Evolutionary conservation across 2,797 vertebrate genomes (phyloP).

Genomic region (Etheostoma perlongum): DNA sequence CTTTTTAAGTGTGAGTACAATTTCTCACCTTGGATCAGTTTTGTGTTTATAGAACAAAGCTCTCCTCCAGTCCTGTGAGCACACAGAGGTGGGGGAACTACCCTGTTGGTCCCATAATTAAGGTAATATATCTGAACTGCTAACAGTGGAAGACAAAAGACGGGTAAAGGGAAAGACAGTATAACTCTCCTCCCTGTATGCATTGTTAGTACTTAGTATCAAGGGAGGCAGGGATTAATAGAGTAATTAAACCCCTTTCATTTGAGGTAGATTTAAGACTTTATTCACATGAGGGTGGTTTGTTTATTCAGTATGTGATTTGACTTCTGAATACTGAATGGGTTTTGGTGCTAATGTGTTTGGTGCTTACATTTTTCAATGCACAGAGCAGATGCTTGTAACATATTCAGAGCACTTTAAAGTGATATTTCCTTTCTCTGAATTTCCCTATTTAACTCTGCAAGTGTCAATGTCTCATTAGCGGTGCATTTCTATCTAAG

Average conservation of each 20-base stretch:
- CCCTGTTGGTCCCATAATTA: conserved; percentile 73
- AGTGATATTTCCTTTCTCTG: conserved; percentile 36
- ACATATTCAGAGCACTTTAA: conserved; percentile 57
- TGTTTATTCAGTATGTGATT: conserved; percentile 72
- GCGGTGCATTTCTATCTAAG: conserved; percentile 39
- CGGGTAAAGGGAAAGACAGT: conserved; percentile 59
- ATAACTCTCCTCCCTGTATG: conserved; percentile 65
- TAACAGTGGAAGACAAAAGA: conserved; percentile 75
- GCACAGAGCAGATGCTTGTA: conserved; percentile 52
- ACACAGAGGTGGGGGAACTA: conserved; percentile 47
- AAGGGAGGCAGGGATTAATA: conserved; percentile 76
- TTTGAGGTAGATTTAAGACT: conserved; percentile 80
- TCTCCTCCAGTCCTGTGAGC: conserved; percentile 51
- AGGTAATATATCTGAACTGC: conserved; percentile 75
- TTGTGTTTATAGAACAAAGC: conserved; percentile 53
- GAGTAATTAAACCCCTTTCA: conserved; percentile 79
- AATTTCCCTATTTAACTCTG: conserved; percentile 28
- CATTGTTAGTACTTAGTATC: conserved; percentile 62
- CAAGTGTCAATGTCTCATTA: conserved; percentile 62
- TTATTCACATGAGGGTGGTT: conserved; percentile 72
- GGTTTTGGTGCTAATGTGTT: conserved; percentile 50
- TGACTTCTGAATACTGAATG: conserved; percentile 50
- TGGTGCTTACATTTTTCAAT: conserved; percentile 38
- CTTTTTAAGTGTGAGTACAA: conserved; percentile 65
- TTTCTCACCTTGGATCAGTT: conserved; percentile 45